Conservation (phyloP, 30 jellyfish, hydroid and myxozoan genomes). For the Cassiopea andromeda region DNA sequence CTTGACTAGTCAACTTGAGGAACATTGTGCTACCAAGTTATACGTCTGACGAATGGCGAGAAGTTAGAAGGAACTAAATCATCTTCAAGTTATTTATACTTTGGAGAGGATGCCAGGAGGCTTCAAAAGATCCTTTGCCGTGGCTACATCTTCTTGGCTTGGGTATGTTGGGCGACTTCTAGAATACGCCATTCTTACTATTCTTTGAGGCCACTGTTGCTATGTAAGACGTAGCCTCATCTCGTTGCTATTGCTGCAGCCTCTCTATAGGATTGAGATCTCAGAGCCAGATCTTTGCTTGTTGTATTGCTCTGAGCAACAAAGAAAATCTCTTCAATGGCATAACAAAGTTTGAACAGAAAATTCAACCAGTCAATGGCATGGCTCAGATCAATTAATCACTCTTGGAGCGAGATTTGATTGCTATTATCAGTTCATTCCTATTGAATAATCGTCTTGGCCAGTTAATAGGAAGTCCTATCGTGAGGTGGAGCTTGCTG, state of each 20-base stretch:
- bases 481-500: too few species aligned
- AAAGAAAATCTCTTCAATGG: too few species aligned
- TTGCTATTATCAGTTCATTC: too few species aligned
- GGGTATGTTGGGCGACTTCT: conserved; percentile 48
- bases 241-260: conserved; percentile 25
- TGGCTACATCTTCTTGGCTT: conserved; percentile 58
- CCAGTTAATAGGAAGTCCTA: too few species aligned
- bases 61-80: background rate
- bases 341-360: too few species aligned
- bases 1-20: too few species aligned
- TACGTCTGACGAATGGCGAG: background rate
- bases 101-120: conserved; percentile 86
- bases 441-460: too few species aligned
- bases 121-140: conserved; percentile 59
- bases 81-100: conserved; percentile 5
- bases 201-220: background rate
- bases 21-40: too few species aligned
- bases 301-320: too few species aligned
- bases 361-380: too few species aligned
- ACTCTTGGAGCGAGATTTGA: too few species aligned
- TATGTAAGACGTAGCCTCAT: background rate
- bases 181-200: conserved; percentile 24
- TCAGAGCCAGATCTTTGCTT: background rate
- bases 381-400: too few species aligned
- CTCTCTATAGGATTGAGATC: conserved; percentile 1